phyloP scores from a whole-genome alignment of 2,888 invertebrate genomes.

The Phytoseiulus persimilis region DNA sequence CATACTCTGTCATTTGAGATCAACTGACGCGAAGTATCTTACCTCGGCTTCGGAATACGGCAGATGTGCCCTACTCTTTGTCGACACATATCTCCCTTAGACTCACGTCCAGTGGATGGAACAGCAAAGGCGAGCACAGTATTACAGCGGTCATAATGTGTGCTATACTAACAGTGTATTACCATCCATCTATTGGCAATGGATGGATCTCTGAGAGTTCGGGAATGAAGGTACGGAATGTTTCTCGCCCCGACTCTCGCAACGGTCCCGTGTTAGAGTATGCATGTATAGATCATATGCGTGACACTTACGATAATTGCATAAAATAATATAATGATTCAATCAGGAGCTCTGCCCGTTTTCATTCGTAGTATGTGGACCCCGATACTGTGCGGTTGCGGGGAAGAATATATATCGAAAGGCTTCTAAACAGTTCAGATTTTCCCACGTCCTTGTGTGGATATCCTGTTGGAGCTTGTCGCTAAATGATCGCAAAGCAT shows the following conservation, averaged over 20 bases:
- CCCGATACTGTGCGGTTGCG: no score
- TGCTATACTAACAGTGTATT: background rate
- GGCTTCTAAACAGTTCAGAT: no score
- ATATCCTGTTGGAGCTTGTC: no score
- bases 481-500: no score
- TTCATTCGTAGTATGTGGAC: background rate
- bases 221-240: background rate
- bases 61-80: background rate
- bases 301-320: background rate
- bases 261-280: background rate
- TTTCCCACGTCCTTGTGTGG: no score
- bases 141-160: background rate
- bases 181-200: no score
- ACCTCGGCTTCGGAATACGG: background rate
- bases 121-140: background rate
- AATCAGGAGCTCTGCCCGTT: background rate
- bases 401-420: no score
- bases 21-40: background rate
- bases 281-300: background rate
- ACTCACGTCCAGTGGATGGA: background rate
- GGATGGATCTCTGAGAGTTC: background rate
- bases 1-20: background rate
- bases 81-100: background rate
- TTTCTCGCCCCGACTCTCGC: background rate
- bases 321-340: conserved; percentile 5